Percentiles rank a stretch among this genome's conserved stretches.
phyloP scores from a whole-genome alignment of 2,113 vertebrate genomes.

The Nycticebus coucang region DNA sequence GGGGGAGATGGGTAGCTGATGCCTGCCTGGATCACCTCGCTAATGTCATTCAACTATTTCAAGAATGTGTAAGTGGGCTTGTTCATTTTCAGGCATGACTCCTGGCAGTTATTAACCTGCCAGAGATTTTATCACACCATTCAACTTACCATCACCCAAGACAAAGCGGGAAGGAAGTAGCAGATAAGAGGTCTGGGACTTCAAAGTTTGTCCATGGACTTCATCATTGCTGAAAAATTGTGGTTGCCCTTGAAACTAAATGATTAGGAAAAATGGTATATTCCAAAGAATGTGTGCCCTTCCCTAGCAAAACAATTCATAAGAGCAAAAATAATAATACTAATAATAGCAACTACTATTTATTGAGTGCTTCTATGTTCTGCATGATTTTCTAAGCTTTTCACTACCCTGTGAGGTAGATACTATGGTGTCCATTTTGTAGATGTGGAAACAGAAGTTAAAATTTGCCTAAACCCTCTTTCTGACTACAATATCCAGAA shows the following conservation, averaged over 20 bases:
- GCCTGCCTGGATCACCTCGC: no score
- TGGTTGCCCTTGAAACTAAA: not conserved
- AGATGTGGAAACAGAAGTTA: not conserved
- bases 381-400: not conserved
- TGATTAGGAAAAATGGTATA: not conserved
- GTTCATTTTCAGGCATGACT: not conserved
- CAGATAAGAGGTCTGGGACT: not conserved
- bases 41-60: not conserved
- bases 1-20: not conserved
- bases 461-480: not conserved
- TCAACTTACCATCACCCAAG: not conserved
- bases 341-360: not conserved
- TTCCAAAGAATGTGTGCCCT: not conserved
- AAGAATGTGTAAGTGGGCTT: not conserved
- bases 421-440: not conserved
- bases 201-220: not conserved
- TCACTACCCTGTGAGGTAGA: not conserved
- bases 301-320: not conserved
- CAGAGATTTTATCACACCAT: not conserved
- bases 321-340: not conserved
- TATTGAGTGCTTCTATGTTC: not conserved
- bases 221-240: not conserved
- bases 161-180: not conserved
- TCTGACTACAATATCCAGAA: no score
- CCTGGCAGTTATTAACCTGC: not conserved